Evolutionary conservation across 2,797 vertebrate genomes (phyloP), one percentile per base, ranked within the genome.

Genomic region (Falco novaeseelandiae): DNA sequence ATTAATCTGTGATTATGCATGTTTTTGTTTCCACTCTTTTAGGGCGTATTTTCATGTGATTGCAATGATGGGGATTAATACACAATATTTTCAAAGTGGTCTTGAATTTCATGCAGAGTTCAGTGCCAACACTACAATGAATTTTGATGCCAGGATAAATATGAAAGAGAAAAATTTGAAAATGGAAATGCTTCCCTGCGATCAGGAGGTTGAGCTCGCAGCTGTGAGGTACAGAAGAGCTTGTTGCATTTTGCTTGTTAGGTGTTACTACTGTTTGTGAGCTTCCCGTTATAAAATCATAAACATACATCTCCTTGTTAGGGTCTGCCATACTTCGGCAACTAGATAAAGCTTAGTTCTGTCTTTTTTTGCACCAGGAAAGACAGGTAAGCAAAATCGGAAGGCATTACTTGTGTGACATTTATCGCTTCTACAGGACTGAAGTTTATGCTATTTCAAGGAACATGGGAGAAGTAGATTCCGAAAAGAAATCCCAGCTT

Each of bases 381-480:
- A 61, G 26, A 34, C 6, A 23, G 21, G 15, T 48, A 62, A 87
- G 62, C 21, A 74, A 84, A 94, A 84, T 63, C 58, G 76, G 46
- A 70, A n/a, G n/a, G 32, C 29, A 29, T 65, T 76, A 83, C 16
- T 63, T 72, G 7, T 63, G 61, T 66, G 49, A 20, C 26, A n/a
- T 79, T 93, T 94, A 65, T 72, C 61, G 87, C 49, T 42, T 86
- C 65, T 61, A 96, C 90, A 99, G 99, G 73, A 96, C 98, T 92
- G 98, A 98, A 81, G 98, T 97, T 74, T 79, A 97, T 96, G 98
- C 98, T 94, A 54, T 99, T 66, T 97, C 97, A 93, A 99, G 98
- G 97, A 98, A 99, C 65, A 91, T 98, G 66, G 98, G 99, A 88
- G 98, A 99, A 74, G 92, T 80, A 73, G 63, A 93, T 58, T 93